These are phyloP conservation scores for Panopea generosa DNA, from an alignment of 2,888 invertebrate genomes.

Conservation along the genomic window DNA sequence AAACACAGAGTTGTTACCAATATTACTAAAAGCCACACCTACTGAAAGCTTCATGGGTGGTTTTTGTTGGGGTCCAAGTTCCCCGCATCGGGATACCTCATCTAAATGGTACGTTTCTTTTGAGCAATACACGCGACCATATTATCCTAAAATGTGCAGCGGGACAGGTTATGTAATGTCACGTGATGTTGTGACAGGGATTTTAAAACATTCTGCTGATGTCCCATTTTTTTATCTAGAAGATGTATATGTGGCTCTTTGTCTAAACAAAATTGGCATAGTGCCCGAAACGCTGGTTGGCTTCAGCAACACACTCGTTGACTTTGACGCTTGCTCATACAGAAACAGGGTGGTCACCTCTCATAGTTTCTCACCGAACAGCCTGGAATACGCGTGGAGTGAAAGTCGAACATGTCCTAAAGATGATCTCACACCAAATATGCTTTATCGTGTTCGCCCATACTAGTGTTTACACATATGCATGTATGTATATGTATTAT, in stretches of 20 bases:
- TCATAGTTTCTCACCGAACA: constrained; percentile 55
- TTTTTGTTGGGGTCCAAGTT: constrained; percentile 71
- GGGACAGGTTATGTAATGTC: constrained; percentile 77
- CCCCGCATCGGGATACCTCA: constrained; percentile 65
- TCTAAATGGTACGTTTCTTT: constrained; percentile 77
- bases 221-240: constrained; percentile 78
- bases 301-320: constrained; percentile 64
- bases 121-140: constrained; percentile 55
- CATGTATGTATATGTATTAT: too few relatives aligned
- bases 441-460: constrained; percentile 21
- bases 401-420: constrained; percentile 46
- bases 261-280: constrained; percentile 64
- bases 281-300: constrained; percentile 63
- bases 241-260: constrained; percentile 77
- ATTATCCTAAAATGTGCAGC: constrained; percentile 73
- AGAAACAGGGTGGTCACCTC: constrained; percentile 69
- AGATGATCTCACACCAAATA: constrained; percentile 28
- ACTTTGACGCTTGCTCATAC: constrained; percentile 67
- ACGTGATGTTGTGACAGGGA: constrained; percentile 55
- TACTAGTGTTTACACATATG: too few relatives aligned
- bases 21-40: constrained; percentile 67
- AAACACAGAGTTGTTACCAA: constrained; percentile 70
- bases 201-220: constrained; percentile 64
- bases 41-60: constrained; percentile 68
- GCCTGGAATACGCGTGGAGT: constrained; percentile 59